Evolutionary conservation across 1,140 invertebrate species (phyloP), one percentile per base, ranked within the genome.

Genomic region (Drosophila sechellia): DNA sequence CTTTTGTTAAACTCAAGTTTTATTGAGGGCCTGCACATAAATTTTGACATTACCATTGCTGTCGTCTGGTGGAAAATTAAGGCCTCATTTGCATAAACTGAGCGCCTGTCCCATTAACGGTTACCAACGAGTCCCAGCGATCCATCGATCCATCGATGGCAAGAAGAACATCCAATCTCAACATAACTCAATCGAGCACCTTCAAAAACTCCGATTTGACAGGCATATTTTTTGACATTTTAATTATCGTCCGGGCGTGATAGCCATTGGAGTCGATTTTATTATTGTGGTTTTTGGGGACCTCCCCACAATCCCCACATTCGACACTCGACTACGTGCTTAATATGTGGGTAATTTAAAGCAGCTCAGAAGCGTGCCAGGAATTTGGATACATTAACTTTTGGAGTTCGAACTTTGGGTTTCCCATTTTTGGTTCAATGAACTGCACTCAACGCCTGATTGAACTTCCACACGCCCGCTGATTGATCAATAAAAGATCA

Each of bases 321-420:
- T 27, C 34, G 13, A 54, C 17, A 22, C 3, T 22, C 13, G 50
- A 22, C 70, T 84, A 84, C 80, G 80, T 83, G 79, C 80, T 84
- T 65, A 83, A 83, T 83, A 60, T 84, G 59, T 71, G 80, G 42
- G 64, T 83, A 83, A 83, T 83, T 83, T 83, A 83, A 83, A 83
- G 76, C 76, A 83, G 80, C 80, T 79, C 80, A 79, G 59, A 35
- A 60, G 65, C 76, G 80, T 83, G 80, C 63, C 56, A 71, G 50
- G 80, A 84, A 83, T 83, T 71, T 49, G 34, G 50, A 55, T 59
- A 63, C 27, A 68, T 54, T 77, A 48, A 37, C 39, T 59, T 45
- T 59, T 13, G 6, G 56, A 64, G 27, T 68, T 77, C 49, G 59
- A 54, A 54, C 74, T 70, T 65, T 61, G 64, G 61, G 27, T 59